Base-by-base conservation (phyloP, 53 echinoderm and acorn worm genomes). In the Holothuria leucospilota region DNA sequence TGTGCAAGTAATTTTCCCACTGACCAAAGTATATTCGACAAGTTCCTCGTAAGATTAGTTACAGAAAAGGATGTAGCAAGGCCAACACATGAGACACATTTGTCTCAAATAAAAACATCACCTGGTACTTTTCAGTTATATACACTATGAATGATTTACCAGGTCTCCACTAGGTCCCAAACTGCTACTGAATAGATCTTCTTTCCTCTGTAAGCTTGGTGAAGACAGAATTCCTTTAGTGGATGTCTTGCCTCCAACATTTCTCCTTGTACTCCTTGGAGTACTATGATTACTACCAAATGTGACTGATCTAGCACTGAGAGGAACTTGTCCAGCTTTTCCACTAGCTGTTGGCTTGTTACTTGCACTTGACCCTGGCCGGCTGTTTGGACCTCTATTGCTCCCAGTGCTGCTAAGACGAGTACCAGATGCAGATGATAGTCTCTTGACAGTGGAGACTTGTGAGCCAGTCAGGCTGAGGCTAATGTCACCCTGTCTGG, bases 401-500 rank as follows among this genome's bases (percentile, higher is more conserved):
- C 89, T 66, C 16, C 90, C 88, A 46, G 89, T 62, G 59, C 90
- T 90, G 63, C 64, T 67, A 8, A 79, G 71, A 5, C 68, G 85
- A 39, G 78, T 26, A 24, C 84, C 84, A 81, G 62, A 62, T 29
- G 77, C 65, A 16, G 77, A 56, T 29, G 90, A 69, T 30, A 87
- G 86, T 77, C 93, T 78, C 77, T 95, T 96, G 16, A 78, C 83
- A 9, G 94, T 82, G 16, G 94, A 89, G 28, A 94, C 92, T 78
- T 96, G 96, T 28, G 96, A 96, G 59, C 96, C 96, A 61, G 93
- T 94, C 23, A 96, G 86, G 51, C 96, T 96, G 20, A 96, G 92
- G 62, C 89, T 91, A 82, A 96, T 67, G 28, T 85, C 88, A 77
- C 85, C 78, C 25, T 81, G 67, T 68, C 85, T 77, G 26, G 92